Evolutionary conservation across 2,797 vertebrate species (phyloP).

Genomic region (Parauchenoglanis punctatus): DNA sequence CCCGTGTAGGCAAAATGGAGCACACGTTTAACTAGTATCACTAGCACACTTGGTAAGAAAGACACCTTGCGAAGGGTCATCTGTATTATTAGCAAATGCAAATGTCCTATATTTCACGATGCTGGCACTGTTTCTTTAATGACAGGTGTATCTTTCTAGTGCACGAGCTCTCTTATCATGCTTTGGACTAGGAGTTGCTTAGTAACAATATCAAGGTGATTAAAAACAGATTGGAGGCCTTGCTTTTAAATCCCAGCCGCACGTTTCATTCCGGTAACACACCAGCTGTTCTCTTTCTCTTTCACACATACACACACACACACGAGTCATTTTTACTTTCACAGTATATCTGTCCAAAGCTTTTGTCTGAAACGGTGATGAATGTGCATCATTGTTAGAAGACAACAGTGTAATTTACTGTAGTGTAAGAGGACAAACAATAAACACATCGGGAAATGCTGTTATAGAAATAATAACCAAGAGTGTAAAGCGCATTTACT

Average conservation of each 20-base stretch:
- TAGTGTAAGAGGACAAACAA: not conserved
- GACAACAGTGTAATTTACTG: not conserved
- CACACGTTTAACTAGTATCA: conserved; percentile 39
- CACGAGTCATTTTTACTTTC: not conserved
- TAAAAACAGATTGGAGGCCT: conserved; percentile 45
- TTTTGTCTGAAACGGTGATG: not conserved
- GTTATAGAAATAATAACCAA: not conserved
- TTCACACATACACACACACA: conserved; percentile 11
- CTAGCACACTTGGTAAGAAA: conserved; percentile 36
- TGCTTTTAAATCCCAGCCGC: conserved; percentile 63
- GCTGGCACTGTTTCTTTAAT: not conserved
- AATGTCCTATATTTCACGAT: not conserved
- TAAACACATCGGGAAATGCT: not conserved
- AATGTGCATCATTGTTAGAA: not conserved
- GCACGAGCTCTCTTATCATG: not conserved
- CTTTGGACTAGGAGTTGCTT: not conserved
- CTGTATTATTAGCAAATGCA: not conserved
- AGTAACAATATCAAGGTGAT: conserved; percentile 49
- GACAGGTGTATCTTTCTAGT: not conserved
- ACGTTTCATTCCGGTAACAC: conserved; percentile 57
- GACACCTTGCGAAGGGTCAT: conserved; percentile 11
- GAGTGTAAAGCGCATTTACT: not conserved
- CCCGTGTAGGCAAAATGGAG: conserved; percentile 56
- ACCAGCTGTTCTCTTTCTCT: conserved; percentile 45
- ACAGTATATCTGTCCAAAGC: conserved; percentile 1